Conservation (phyloP, 2,797 vertebrate species). For the Clangula hyemalis region DNA sequence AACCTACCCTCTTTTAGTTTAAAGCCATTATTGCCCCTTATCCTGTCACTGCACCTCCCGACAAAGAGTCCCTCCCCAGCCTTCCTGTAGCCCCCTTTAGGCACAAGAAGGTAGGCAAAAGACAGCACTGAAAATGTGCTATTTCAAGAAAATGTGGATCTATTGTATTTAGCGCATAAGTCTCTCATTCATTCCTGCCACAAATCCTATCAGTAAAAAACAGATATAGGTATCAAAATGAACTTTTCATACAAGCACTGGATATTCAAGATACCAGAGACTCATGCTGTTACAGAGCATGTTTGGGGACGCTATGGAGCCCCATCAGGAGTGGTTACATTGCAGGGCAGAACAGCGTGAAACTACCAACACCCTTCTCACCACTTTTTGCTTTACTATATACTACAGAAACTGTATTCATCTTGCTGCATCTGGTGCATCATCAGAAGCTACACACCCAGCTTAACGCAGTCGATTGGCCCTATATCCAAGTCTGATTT, state of each 20-base stretch:
- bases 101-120: not conserved
- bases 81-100: no score
- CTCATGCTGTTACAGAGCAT: not conserved
- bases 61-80: no score
- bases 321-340: not conserved
- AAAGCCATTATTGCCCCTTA: no score
- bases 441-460: not conserved
- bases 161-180: not conserved
- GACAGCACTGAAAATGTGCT: not conserved
- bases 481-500: not conserved
- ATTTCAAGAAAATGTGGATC: not conserved
- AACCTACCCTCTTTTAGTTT: no score
- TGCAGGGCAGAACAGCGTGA: rapidly evolving
- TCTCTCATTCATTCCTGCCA: slow-evolving; percentile 21
- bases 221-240: not conserved
- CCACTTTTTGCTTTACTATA: not conserved
- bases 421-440: not conserved
- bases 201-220: not conserved
- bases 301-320: not conserved
- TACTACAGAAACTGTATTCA: not conserved
- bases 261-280: not conserved
- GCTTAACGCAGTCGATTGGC: not conserved
- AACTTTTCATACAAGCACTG: not conserved
- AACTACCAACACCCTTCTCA: not conserved
- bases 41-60: no score